Base-by-base conservation (phyloP, 2,888 invertebrate species). In the Balanococcus diminutus region DNA sequence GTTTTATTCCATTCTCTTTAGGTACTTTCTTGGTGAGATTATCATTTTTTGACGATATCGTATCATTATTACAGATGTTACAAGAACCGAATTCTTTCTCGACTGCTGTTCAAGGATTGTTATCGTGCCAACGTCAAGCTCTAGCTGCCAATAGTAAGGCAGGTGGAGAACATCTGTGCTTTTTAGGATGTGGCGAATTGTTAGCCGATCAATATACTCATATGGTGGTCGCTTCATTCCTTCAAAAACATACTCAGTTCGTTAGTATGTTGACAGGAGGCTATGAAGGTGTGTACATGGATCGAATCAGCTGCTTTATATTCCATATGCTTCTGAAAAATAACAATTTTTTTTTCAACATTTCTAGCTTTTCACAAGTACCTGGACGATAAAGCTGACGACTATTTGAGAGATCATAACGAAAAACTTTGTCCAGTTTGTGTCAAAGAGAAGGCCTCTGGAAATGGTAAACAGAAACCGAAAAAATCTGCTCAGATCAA, bases 171-270 rank as follows among this genome's bases (percentile, higher is more conserved):
- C 96, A 96, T 90, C 92, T 98, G 87, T 96, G 96, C 89, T 96
- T 96, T 90, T 93, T 99, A 89, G 98, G 98, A 67, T 97, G 97
- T 87, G 98, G 98, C 0, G 92, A 96, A 81, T 94, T 95, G 88
- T 97, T 98, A 89, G 96, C 97, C 91, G 98, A 98, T 90, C 96
- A 96, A 88, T 98, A 97, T 89, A 97, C 98, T 22, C 96, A 98
- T 90, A 99, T 99, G 99, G 98, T 98, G 31, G 96, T 99, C 19
- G 97, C 99, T 6, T 96, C 97, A 86, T 98, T 99, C 90, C 92
- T 99, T 81, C 98, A 98, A 90, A 95, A 96, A 89, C 96, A 96
- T 89, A 96, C 96, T 0, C 95, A 95, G 88, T 98, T 96, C 90
- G 96, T 99, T 81, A 96, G 97, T 81, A 93, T 98, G 90, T 92